Base-by-base conservation (phyloP, 92 coral and sea anemone species). In the Metridium senile region DNA sequence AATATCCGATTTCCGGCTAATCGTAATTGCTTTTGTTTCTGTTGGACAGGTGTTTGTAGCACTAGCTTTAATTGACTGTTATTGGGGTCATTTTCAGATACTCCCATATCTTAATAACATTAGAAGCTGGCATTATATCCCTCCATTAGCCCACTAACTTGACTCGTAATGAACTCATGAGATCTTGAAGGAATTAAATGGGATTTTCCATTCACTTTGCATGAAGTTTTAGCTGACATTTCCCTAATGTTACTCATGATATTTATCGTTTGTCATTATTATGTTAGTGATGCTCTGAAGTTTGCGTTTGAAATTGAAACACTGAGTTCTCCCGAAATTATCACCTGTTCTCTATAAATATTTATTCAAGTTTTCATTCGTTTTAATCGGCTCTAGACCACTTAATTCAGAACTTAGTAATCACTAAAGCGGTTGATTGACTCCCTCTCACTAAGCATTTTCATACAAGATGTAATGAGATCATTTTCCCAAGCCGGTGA, bases 1-100 rank as follows among this genome's bases (percentile, higher is more conserved):
- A 58, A 73, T 73, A 28, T 26, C 52, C 51, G 78, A 73, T 73
- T 56, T 73, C 78, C 78, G 78, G 78, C 63, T 26, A 26, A 19
- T 32, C 31, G 17, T 73, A 73, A 73, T 73, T 73, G 78, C 52
- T 39, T 73, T 73, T 73, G 68, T 72, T 57, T 27, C 29, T 16
- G 16, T 34, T n/a, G 10, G 56, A 20, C 78, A 73, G 78, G 78
- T 73, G 78, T 22, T 57, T 32, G 23, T 0, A 21, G 78, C 51
- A 29, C 53, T 62, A 26, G 65, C 68, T 20, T 58, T 73, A 73
- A 73, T 73, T 73, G 78, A 73, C 64, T 73, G 32, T 23, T 28
- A 23, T 62, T 53, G 26, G 47, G 34, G 6, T 16, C 27, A 27
- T 47, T 70, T 70, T 43, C 34, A 46, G 34, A 1, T 10, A 25